Evolutionary conservation across 2,797 vertebrate genomes (phyloP).

Genomic region (Sciurus vulgaris): DNA sequence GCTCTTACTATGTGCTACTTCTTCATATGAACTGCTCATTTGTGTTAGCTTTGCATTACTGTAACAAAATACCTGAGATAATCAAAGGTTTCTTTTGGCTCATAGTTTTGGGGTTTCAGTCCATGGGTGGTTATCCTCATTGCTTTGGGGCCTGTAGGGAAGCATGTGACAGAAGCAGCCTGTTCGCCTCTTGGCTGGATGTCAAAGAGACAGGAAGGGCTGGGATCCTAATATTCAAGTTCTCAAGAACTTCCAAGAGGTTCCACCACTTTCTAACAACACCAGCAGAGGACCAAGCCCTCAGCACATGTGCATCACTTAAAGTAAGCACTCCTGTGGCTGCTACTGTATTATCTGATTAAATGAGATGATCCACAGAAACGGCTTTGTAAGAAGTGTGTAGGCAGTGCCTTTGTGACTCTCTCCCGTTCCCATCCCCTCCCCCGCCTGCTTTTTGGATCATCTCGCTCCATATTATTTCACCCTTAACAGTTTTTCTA

Average conservation of each 20-base stretch:
- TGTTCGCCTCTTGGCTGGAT: background rate
- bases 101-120: background rate
- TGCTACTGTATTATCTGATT: background rate
- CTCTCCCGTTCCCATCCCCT: background rate
- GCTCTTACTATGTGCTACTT: no score
- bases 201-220: background rate
- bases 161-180: no score
- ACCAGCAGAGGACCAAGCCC: background rate
- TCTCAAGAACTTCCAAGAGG: background rate
- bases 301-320: background rate
- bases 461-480: background rate
- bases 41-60: background rate
- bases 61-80: background rate
- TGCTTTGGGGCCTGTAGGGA: background rate
- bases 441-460: background rate
- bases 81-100: background rate
- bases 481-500: background rate
- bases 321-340: background rate
- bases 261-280: background rate
- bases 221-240: background rate
- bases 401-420: rapidly evolving
- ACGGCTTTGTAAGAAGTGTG: rapidly evolving
- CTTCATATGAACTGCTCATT: background rate
- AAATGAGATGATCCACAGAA: background rate
- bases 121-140: background rate